Evolutionary conservation across 2,797 vertebrate genomes (phyloP).

Genomic region (Sebastes nivosus): DNA sequence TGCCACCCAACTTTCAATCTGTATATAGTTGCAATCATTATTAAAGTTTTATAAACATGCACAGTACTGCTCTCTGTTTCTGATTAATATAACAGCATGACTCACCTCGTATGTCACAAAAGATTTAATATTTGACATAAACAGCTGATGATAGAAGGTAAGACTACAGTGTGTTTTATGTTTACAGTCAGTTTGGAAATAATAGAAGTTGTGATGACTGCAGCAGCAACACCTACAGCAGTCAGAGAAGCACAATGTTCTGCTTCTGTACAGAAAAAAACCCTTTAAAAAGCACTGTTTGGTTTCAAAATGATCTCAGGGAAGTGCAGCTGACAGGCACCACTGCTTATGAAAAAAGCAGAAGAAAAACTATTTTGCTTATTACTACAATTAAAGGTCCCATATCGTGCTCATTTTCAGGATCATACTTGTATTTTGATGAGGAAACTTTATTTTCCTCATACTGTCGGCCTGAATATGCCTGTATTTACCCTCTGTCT

Average conservation of each 20-base stretch:
- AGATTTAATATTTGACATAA: not conserved
- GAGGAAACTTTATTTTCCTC: too few species aligned
- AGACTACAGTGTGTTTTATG: not conserved
- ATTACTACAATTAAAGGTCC: not conserved
- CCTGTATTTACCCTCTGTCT: too few species aligned
- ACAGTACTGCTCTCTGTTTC: not conserved
- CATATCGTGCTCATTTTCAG: too few species aligned
- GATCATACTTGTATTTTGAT: too few species aligned
- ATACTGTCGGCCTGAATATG: too few species aligned
- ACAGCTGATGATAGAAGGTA: not conserved
- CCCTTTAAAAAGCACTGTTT: not conserved
- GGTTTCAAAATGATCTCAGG: not conserved
- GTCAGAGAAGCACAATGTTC: not conserved
- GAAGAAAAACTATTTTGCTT: not conserved
- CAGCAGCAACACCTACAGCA: not conserved
- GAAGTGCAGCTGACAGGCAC: not conserved
- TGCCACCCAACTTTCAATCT: not conserved
- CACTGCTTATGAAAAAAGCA: not conserved
- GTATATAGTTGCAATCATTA: not conserved
- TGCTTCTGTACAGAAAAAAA: not conserved
- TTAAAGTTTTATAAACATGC: slow-evolving; percentile 13
- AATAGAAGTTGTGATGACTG: slow-evolving; percentile 13
- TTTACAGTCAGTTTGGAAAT: not conserved
- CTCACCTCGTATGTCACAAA: not conserved
- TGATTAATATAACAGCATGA: not conserved